A percentile compares a stretch with the other conserved stretches of the same genome.
phyloP scores from a whole-genome alignment of 1,140 invertebrate genomes.

The Rhizoglyphus robini region DNA sequence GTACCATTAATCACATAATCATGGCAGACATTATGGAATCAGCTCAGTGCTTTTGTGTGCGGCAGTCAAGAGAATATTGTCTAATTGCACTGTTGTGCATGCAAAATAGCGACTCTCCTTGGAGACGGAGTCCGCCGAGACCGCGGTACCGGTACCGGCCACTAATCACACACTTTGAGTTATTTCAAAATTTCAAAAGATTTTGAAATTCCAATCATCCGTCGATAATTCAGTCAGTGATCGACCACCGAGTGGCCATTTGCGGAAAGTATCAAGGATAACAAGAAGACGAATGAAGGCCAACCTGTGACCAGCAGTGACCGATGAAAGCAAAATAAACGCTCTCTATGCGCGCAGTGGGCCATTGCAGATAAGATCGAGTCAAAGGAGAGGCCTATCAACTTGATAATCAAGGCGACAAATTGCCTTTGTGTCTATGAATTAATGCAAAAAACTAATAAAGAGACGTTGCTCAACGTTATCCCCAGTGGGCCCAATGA shows the following conservation, averaged over 20 bases:
- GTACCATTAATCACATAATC: neutral
- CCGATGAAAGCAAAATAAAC: neutral
- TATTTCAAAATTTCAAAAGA: too few relatives aligned
- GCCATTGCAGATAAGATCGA: neutral
- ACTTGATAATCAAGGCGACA: slow-evolving; percentile 2
- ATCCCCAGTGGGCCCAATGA: neutral
- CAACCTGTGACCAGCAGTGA: neutral
- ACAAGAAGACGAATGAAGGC: neutral
- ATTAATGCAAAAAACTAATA: neutral
- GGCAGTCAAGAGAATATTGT: neutral
- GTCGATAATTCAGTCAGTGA: neutral
- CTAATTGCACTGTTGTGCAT: neutral
- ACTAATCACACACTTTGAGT: slow-evolving; percentile 1
- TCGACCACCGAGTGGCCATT: neutral
- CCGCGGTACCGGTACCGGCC: too few relatives aligned
- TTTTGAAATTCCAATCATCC: too few relatives aligned
- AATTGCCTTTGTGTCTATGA: slow-evolving; percentile 9
- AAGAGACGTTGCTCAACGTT: neutral
- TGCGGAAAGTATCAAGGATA: neutral
- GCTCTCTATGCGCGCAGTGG: neutral
- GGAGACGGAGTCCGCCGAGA: neutral
- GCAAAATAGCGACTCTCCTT: neutral
- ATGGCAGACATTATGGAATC: neutral
- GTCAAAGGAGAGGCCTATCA: neutral
- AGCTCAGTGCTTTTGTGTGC: too few relatives aligned